Base-by-base conservation (phyloP, 2,888 invertebrate genomes). In the Ornithoptera alexandrae region DNA sequence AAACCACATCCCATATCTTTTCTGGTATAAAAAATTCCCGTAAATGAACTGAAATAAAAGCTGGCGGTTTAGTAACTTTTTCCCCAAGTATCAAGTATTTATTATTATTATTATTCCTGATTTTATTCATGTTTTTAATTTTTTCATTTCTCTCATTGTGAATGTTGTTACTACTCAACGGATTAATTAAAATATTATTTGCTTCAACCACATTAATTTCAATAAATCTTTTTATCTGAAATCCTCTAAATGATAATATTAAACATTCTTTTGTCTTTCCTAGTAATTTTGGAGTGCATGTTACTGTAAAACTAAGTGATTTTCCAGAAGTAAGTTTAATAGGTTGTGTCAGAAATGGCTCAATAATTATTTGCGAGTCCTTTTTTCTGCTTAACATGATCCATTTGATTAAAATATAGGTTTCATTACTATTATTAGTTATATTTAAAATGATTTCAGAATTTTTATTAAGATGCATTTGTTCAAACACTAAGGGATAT, bases 261-360 rank as follows among this genome's bases (percentile, higher is more conserved):
- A 95, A 84, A 56, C 94, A 82, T 88, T 96, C 96, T 73, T 90
- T 93, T 17, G 93, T 93, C 61, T 80, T 82, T 2, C 96, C 96
- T 69, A 94, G 86, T 81, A 94, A 94, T 83, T 93, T 94, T 10
- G 94, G 93, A 53, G 78, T 82, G 74, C 95, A 95, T 69, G 83
- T 85, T 67, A 95, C 88, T 56, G 78, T 84, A 65, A 94, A 92
- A 30, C 77, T 79, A 62, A 93, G 77, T 46, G 83, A 84, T 72
- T 91, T 81, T 3, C 82, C 81, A 0, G 94, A 92, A 65, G 82
- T 77, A 62, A 95, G 76, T 67, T 81, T 83, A 53, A 80, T 77
- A 20, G 84, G 81, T 17, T 81, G 81, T 70, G 83, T 80, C 62
- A 88, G 70, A 63, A 77, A 76, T 61, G 94, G 94, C 50, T 79